These are phyloP conservation scores for Myotis findleyi DNA, from an alignment of 2,797 vertebrate genomes.

Conservation along the genomic window DNA sequence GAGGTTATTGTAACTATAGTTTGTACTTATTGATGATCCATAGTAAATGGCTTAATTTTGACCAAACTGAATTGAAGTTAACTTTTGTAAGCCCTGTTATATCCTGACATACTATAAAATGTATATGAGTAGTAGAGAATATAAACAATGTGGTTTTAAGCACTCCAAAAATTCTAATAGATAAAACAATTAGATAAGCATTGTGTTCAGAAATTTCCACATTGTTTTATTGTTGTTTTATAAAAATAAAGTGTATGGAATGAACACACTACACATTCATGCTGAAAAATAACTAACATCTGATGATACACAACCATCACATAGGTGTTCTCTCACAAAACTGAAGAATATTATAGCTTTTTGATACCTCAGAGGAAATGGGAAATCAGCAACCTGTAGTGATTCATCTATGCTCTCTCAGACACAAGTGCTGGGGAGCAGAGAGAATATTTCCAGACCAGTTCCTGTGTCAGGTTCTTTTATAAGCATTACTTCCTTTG, in stretches of 20 bases:
- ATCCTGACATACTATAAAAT: not conserved
- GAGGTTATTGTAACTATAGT: not conserved
- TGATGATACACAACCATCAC: not conserved
- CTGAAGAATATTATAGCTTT: not conserved
- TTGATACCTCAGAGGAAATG: not conserved
- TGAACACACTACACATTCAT: not conserved
- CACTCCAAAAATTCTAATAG: not conserved
- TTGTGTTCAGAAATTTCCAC: not conserved
- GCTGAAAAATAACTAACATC: not conserved
- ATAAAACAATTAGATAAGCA: not conserved
- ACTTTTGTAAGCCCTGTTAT: not conserved
- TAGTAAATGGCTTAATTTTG: not conserved
- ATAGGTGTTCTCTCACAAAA: not conserved
- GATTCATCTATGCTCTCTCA: not conserved
- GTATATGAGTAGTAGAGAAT: not conserved
- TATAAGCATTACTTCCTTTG: not conserved
- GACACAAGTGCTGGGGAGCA: not conserved
- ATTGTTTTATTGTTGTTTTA: not conserved
- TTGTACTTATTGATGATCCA: not conserved
- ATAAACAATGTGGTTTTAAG: not conserved
- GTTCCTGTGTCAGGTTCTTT: not conserved
- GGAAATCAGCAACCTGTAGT: not conserved
- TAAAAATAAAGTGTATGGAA: not conserved
- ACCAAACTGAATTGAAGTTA: not conserved
- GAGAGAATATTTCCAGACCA: not conserved